A percentile compares a stretch with the other conserved stretches of the same genome.
phyloP scores from a whole-genome alignment of 2,888 invertebrate genomes.

The Heliconius erato region DNA sequence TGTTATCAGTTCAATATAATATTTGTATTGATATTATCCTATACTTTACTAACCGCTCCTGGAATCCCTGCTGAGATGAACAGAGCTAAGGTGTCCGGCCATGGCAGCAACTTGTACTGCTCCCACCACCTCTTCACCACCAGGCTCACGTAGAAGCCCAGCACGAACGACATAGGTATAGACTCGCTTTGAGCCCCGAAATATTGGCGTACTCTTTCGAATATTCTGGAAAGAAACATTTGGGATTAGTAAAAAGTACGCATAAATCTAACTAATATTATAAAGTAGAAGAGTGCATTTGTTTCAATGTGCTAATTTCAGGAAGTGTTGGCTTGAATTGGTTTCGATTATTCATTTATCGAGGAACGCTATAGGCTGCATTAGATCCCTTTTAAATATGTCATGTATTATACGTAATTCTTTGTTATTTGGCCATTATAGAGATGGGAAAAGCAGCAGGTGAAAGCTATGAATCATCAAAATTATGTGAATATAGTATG shows the following conservation, averaged over 20 bases:
- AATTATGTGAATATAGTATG: no score
- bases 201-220: constrained; percentile 94
- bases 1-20: neutral
- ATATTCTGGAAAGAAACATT: constrained; percentile 88
- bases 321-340: no score
- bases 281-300: no score
- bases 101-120: constrained; percentile 95
- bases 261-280: no score
- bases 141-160: constrained; percentile 97
- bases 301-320: no score
- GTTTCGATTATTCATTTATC: no score
- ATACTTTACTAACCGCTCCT: constrained; percentile 91
- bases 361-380: no score
- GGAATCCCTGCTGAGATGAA: constrained; percentile 96
- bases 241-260: neutral
- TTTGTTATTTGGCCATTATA: no score
- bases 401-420: no score
- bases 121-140: constrained; percentile 98
- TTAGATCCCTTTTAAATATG: no score
- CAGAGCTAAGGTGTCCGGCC: constrained; percentile 97
- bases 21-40: constrained; percentile 33
- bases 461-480: no score
- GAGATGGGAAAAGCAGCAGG: no score
- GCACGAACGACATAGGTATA: constrained; percentile 97
- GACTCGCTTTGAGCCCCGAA: constrained; percentile 95